Conservation (phyloP, 2,113 vertebrate species). For the Gasterosteus nipponicus region DNA sequence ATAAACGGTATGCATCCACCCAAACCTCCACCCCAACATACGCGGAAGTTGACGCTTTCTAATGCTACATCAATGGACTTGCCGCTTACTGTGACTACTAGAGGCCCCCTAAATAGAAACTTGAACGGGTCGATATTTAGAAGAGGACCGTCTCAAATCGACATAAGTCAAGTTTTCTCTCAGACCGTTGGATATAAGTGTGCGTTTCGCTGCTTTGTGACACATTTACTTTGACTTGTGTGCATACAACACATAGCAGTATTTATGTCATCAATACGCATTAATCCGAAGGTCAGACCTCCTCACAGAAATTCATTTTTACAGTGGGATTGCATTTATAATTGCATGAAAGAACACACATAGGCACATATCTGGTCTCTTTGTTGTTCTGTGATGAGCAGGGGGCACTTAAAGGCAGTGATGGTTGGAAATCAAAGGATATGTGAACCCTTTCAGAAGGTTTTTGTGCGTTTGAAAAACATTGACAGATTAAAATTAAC, state of each 20-base stretch:
- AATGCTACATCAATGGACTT: neutral
- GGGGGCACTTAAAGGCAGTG: neutral
- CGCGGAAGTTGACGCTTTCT: no score
- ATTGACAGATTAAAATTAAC: neutral
- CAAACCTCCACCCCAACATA: no score
- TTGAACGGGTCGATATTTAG: no score
- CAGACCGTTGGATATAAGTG: neutral
- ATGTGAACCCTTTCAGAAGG: slow-evolving; percentile 24
- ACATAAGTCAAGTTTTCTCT: neutral
- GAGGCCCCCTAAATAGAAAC: neutral
- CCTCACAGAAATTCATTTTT: slow-evolving; percentile 5
- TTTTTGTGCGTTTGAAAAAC: slow-evolving; percentile 22
- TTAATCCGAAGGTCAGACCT: slow-evolving; percentile 2
- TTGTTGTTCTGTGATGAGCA: slow-evolving; percentile 8
- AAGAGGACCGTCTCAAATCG: neutral
- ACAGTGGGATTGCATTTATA: slow-evolving; percentile 19
- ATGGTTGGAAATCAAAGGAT: slow-evolving; percentile 14
- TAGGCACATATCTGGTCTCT: slow-evolving; percentile 13
- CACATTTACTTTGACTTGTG: slow-evolving; percentile 12
- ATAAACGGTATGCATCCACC: neutral
- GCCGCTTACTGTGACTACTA: neutral
- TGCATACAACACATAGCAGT: neutral
- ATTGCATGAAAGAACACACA: slow-evolving; percentile 30
- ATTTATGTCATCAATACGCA: slow-evolving; percentile 20
- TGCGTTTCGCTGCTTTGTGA: neutral